Evolutionary conservation across 2,797 vertebrate species (phyloP).

Genomic region (Chiloscyllium punctatum): DNA sequence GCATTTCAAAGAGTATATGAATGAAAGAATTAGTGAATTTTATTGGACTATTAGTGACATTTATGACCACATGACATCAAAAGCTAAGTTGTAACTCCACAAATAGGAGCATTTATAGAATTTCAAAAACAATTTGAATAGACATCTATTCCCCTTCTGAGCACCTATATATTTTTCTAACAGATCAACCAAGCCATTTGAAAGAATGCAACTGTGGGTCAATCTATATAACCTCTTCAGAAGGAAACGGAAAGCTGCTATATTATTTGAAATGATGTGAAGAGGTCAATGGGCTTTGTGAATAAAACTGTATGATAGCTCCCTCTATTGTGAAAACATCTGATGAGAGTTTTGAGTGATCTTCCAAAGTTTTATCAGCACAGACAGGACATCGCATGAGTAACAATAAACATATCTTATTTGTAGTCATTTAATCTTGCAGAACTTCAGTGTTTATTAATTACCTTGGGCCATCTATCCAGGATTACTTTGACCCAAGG

Average conservation of each 20-base stretch:
- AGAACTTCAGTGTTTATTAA: neutral
- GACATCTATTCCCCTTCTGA: neutral
- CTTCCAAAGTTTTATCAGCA: too few species aligned
- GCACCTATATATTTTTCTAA: neutral
- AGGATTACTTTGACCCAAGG: neutral
- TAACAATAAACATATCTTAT: neutral
- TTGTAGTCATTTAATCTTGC: too few species aligned
- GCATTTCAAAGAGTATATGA: neutral
- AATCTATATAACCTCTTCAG: neutral
- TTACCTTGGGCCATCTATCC: neutral
- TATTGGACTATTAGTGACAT: neutral
- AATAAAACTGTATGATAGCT: neutral
- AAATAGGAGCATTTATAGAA: neutral
- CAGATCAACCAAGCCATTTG: neutral
- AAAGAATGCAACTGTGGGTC: neutral
- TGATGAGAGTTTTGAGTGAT: too few species aligned
- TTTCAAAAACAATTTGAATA: neutral
- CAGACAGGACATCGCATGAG: too few species aligned
- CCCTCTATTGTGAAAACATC: neutral
- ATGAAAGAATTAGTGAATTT: neutral
- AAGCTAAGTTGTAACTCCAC: neutral
- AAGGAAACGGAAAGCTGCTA: neutral
- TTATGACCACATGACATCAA: neutral
- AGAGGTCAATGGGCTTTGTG: neutral
- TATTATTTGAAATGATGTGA: neutral